Evolutionary conservation across 1,140 invertebrate species (phyloP), one percentile per base, ranked within the genome.

Genomic region (Lerema accius): DNA sequence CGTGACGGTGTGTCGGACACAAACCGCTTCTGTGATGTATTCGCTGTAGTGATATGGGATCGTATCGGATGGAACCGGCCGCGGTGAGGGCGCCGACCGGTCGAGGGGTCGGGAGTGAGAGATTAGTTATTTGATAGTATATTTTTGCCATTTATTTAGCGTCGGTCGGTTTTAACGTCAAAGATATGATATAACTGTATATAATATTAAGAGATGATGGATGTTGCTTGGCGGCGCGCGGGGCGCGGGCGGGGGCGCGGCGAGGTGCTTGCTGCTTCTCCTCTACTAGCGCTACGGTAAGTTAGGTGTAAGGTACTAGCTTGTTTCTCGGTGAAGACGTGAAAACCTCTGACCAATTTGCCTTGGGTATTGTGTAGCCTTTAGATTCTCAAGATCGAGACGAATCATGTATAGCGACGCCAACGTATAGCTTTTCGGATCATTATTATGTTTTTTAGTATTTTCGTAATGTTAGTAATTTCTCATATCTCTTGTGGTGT

Each of bases 21-120:
- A 69, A 81, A 74, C 70, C 72, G 86, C 86, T 89, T 89, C 83
- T 89, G 86, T 86, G 84, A 87, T 89, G 85, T 84, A 76, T 81
- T 81, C 75, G 84, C 84, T 86, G 68, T 85, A 86, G 84, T 80
- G 76, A 79, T 80, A 80, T 67, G 67, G 65, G 66, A 78, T 80
- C 74, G 56, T 51, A 32, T 46, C 37, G 26, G 17, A 42, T 37
- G 45, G 19, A 5, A 23, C 19, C 19, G 19, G 2, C 19, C 2
- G 19, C 19, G 5, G 19, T n/a, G 63, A 65, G 53, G 49, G 67
- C 17, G 43, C 32, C 23, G 53, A 56, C 11, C 43, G 53, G 26
- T 65, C 43, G 55, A 32, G 19, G 37, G 65, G 55, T 32, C 39
- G 17, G 35, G 13, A 65, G 62, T 66, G 71, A 79, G 62, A 76